Evolutionary conservation across 2,113 vertebrate genomes (phyloP), one percentile per base, ranked within the genome.

Genomic region (Archilochus colubris): DNA sequence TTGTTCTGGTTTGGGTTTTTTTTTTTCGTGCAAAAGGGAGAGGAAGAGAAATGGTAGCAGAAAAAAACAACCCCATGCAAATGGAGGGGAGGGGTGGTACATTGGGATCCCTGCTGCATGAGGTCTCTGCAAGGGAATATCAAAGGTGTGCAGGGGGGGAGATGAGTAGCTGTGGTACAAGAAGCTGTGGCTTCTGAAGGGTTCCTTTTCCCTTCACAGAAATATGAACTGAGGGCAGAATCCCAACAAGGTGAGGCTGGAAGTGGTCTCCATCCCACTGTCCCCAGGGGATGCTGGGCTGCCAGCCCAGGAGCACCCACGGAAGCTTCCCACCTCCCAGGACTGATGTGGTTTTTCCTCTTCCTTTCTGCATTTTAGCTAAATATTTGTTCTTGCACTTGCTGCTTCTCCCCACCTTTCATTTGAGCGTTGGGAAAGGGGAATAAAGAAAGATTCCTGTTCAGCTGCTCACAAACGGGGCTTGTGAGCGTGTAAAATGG

Each of bases 161-260:
- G 12, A 4, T 3, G 23, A 10, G 3, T 3, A 18, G 33, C 27
- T 9, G 0, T 7, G 0, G 7, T 10, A 0, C 18, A 7, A 1
- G 6, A 33, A 28, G 14, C 33, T 16, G 13, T 11, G 1, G 23
- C 50, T 58, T 50, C 21, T 22, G 22, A 50, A 50, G 48, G 48
- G 22, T 50, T 50, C 9, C 17, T 20, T 0, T 50, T 36, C 3
- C 0, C 6, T 9, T 16, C n/a, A 12, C 36, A 38, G 36, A 38
- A 38, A 38, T 38, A 38, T 38, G 8, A 38, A 38, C 8, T 38
- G 36, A 38, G 36, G 36, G 36, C 36, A 15, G 63, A 15, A 36
- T 27, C 48, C 40, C 54, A 18, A 44, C 64, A 36, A 11, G 55
- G 33, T 69, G 9, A 57, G 31, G 59, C 55, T 51, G 61, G 70